A percentile compares a stretch with the other conserved stretches of the same genome.
phyloP scores from a whole-genome alignment of 35 echinoderm and acorn worm species.

The Strongylocentrotus purpuratus region DNA sequence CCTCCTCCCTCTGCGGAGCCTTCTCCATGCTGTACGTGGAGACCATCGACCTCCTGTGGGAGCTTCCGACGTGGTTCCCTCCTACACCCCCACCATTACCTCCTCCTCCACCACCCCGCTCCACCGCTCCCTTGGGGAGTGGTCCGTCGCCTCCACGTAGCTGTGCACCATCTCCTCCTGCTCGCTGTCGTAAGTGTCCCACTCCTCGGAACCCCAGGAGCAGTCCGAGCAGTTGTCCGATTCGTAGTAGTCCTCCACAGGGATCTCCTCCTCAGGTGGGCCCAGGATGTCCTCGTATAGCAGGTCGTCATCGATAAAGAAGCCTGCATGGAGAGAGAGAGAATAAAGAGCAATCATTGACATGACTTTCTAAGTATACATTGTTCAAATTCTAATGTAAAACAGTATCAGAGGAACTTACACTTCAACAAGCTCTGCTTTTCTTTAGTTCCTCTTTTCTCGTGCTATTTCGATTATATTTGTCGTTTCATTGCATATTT shows the following conservation, averaged over 20 bases:
- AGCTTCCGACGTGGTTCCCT: conserved; percentile 18
- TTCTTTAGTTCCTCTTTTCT: no score
- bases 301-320: conserved; percentile 91
- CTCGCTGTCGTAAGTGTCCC: conserved; percentile 84
- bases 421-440: no score
- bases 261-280: conserved; percentile 64
- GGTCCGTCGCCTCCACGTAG: conserved; percentile 75
- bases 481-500: no score
- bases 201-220: conserved; percentile 92
- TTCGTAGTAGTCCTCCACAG: conserved; percentile 60
- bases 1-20: conserved; percentile 64
- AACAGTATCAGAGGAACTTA: no score
- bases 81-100: not conserved
- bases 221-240: conserved; percentile 67
- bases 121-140: conserved; percentile 49
- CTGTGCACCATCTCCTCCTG: conserved; percentile 80
- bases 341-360: not conserved
- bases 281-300: conserved; percentile 88
- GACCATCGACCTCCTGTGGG: conserved; percentile 42
- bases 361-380: not conserved
- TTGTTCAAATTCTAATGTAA: no score
- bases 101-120: conserved; percentile 50
- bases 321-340: conserved; percentile 51
- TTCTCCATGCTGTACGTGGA: conserved; percentile 73
- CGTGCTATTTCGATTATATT: no score